Conservation (phyloP, 2,113 vertebrate species). For the Crotalus helleri region DNA sequence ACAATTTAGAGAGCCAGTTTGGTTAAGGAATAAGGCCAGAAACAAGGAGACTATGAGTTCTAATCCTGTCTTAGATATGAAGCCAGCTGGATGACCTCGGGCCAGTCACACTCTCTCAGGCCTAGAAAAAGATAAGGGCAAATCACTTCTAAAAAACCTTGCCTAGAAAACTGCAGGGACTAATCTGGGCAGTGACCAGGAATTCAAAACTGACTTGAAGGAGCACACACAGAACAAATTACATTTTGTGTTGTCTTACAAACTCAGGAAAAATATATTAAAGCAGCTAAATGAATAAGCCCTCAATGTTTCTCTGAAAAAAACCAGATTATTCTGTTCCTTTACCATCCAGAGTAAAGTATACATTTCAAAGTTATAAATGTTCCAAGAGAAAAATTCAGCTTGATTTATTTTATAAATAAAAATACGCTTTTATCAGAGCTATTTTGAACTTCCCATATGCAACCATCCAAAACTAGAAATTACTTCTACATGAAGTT, state of each 20-base stretch:
- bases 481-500: not conserved
- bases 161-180: not conserved
- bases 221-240: not conserved
- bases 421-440: not conserved
- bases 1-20: not conserved
- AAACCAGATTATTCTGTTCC: not conserved
- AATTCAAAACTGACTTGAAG: not conserved
- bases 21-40: not conserved
- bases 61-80: not conserved
- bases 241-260: not conserved
- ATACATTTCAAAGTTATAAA: not conserved
- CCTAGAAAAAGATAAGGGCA: no score
- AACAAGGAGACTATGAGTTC: not conserved
- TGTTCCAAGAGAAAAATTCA: not conserved
- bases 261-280: not conserved
- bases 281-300: not conserved
- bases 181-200: not conserved
- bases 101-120: no score
- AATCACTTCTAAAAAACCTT: not conserved
- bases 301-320: not conserved
- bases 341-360: not conserved
- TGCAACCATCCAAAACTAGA: not conserved
- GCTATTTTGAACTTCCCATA: not conserved
- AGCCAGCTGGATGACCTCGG: no score
- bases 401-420: not conserved